These are phyloP conservation scores for Rhinophrynus dorsalis DNA, from an alignment of 2,797 vertebrate genomes.

Conservation along the genomic window DNA sequence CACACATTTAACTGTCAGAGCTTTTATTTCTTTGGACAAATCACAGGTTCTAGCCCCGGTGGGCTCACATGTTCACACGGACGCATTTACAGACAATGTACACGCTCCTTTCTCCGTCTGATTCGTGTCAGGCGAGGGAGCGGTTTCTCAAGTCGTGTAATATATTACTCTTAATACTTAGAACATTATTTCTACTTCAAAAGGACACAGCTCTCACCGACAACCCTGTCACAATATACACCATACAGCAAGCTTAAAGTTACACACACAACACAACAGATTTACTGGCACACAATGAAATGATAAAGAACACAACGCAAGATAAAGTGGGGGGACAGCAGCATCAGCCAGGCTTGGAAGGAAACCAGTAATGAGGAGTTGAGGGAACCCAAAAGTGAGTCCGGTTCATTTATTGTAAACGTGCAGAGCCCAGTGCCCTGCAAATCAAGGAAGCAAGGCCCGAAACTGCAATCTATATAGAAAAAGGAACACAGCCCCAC, in stretches of 20 bases:
- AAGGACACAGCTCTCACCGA: constrained; percentile 11
- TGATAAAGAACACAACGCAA: background rate
- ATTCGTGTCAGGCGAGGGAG: background rate
- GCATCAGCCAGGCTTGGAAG: background rate
- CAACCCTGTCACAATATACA: constrained; percentile 31
- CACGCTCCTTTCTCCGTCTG: constrained; percentile 2
- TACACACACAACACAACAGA: constrained; percentile 35
- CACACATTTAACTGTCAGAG: background rate
- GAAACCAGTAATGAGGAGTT: background rate
- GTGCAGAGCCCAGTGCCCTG: background rate
- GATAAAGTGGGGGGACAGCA: background rate
- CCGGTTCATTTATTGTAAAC: background rate
- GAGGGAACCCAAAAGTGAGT: background rate
- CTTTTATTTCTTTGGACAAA: constrained; percentile 33
- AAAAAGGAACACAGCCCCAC: constrained; percentile 15
- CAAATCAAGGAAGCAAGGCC: background rate
- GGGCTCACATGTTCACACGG: constrained; percentile 37
- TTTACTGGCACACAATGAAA: constrained; percentile 28
- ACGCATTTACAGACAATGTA: constrained; percentile 31
- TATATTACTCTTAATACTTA: constrained; percentile 38
- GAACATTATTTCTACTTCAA: constrained; percentile 19
- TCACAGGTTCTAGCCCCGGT: constrained; percentile 26
- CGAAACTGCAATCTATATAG: background rate
- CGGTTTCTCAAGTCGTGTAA: constrained; percentile 19
- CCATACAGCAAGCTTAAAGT: constrained; percentile 28